These are phyloP conservation scores for Cygnus atratus DNA, from an alignment of 2,113 vertebrate genomes.

Conservation along the genomic window DNA sequence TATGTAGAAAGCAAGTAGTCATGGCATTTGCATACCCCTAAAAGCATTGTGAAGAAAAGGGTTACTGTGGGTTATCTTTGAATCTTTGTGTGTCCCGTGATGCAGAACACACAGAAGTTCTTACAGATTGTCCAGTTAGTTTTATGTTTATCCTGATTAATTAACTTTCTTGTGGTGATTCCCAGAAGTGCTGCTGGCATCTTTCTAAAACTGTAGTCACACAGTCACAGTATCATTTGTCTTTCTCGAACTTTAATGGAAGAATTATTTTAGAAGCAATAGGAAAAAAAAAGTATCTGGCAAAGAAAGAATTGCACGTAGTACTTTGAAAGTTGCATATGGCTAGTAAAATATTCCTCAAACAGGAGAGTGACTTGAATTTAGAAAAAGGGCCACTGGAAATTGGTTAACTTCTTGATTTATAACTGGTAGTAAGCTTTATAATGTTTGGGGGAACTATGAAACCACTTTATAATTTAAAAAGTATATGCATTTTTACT, in stretches of 20 bases:
- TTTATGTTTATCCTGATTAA: neutral
- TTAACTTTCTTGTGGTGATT: neutral
- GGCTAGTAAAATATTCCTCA: neutral
- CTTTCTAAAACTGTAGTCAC: neutral
- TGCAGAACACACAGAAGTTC: neutral
- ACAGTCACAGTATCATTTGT: neutral
- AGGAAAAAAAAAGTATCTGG: neutral
- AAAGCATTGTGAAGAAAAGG: neutral
- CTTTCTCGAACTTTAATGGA: neutral
- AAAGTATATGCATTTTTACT: neutral
- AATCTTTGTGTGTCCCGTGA: neutral
- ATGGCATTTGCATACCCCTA: neutral
- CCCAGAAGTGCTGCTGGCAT: neutral
- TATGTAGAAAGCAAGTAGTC: slow-evolving; percentile 48
- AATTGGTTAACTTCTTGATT: neutral
- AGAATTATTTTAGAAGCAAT: neutral
- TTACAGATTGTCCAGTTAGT: neutral
- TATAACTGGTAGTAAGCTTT: neutral
- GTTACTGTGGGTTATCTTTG: neutral
- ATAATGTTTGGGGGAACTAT: neutral
- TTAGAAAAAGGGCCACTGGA: neutral
- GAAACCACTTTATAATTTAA: neutral
- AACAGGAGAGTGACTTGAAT: neutral
- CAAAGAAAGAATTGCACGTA: neutral
- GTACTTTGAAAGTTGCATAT: neutral